Evolutionary conservation across 2,113 vertebrate species (phyloP).

Genomic region (Actinemys pallida): DNA sequence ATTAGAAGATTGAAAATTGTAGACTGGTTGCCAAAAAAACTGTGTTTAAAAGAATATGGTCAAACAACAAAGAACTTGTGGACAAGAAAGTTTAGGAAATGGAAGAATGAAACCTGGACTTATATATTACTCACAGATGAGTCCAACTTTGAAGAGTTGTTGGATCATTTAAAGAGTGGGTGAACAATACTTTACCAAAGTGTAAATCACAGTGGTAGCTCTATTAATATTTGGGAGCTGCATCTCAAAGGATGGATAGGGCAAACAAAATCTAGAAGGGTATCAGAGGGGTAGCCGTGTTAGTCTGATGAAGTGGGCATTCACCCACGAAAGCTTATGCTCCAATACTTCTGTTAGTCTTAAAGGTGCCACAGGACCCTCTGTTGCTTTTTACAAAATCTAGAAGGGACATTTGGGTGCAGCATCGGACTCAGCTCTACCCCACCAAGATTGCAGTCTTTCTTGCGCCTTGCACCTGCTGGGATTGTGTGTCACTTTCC

Average conservation of each 20-base stretch:
- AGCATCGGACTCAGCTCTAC: neutral
- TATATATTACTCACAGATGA: neutral
- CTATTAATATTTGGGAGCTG: slow-evolving; percentile 26
- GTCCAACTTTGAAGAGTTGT: slow-evolving; percentile 41
- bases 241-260: neutral
- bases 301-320: too few relatives aligned
- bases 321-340: too few relatives aligned
- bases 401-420: neutral
- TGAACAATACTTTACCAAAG: slow-evolving; percentile 3
- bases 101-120: neutral
- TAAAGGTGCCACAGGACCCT: too few relatives aligned
- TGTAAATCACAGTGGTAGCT: neutral
- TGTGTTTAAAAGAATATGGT: neutral
- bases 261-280: neutral
- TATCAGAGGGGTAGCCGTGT: too few relatives aligned
- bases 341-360: too few relatives aligned
- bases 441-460: too few relatives aligned
- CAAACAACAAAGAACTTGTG: neutral
- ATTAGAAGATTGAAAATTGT: neutral
- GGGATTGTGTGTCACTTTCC: too few relatives aligned
- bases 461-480: too few relatives aligned
- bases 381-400: neutral
- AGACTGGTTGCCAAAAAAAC: neutral
- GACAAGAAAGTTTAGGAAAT: neutral
- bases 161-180: slow-evolving; percentile 6